Conservation (phyloP, 2,113 vertebrate genomes). For the Hiodon alosoides region DNA sequence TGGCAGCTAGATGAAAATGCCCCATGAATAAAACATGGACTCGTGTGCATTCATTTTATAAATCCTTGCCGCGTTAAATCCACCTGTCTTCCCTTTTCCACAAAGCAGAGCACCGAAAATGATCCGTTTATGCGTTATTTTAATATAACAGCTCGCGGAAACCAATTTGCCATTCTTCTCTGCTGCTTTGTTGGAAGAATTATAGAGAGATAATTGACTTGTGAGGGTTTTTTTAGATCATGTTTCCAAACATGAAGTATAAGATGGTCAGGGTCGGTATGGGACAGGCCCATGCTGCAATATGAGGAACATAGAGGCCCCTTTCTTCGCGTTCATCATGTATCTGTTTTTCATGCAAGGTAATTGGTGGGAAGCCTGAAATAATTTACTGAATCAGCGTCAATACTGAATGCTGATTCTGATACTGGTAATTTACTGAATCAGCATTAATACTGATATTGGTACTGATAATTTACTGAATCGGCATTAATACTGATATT, state of each 20-base stretch:
- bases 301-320: too few species aligned
- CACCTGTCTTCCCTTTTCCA: constrained; percentile 21
- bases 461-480: too few species aligned
- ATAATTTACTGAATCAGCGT: too few species aligned
- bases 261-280: too few species aligned
- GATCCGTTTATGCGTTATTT: constrained; percentile 20
- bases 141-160: constrained; percentile 13
- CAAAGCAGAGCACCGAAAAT: constrained; percentile 21
- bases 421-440: too few species aligned
- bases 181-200: background rate
- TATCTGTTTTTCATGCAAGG: too few species aligned
- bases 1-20: constrained; percentile 5
- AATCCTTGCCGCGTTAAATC: constrained; percentile 21
- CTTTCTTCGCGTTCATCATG: too few species aligned
- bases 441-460: too few species aligned
- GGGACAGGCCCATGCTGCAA: too few species aligned
- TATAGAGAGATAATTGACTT: background rate
- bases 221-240: background rate
- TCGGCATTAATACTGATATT: too few species aligned
- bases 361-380: too few species aligned
- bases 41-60: constrained; percentile 25
- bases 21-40: constrained; percentile 26
- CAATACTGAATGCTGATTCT: too few species aligned
- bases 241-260: background rate
- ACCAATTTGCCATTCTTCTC: constrained; percentile 13